These are phyloP conservation scores for Fistularia tabacaria DNA, from an alignment of 2,797 vertebrate species.

Conservation along the genomic window DNA sequence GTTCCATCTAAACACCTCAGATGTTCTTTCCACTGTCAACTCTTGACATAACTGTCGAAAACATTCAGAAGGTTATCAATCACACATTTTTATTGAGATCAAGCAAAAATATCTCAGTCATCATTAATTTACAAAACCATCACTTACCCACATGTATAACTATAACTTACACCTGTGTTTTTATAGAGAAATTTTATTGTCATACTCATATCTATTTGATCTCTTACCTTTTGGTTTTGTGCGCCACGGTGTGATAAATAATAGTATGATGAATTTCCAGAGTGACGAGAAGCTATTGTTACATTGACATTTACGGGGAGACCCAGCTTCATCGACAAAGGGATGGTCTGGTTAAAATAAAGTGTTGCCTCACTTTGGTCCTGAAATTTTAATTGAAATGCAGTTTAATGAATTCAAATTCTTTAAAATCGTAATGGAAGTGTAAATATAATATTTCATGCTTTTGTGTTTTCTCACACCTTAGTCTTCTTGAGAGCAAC, in stretches of 20 bases:
- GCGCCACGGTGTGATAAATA: slow-evolving; percentile 51
- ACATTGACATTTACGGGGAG: slow-evolving; percentile 63
- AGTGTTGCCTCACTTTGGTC: slow-evolving; percentile 58
- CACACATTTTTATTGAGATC: not conserved
- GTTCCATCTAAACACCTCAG: slow-evolving; percentile 49
- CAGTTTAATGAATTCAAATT: not conserved
- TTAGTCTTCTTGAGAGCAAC: slow-evolving; percentile 58
- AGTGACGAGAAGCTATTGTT: slow-evolving; percentile 57
- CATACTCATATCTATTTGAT: not conserved
- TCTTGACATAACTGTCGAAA: slow-evolving; percentile 70
- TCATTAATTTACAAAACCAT: not conserved
- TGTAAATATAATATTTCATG: not conserved
- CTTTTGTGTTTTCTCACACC: slow-evolving; percentile 44
- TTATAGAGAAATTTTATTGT: no score
- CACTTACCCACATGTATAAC: not conserved
- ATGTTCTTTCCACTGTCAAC: slow-evolving; percentile 53
- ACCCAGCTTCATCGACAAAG: slow-evolving; percentile 61
- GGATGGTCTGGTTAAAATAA: slow-evolving; percentile 69
- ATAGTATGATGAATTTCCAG: slow-evolving; percentile 43
- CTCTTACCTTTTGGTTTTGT: slow-evolving; percentile 71
- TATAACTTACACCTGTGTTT: no score
- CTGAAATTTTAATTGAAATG: slow-evolving; percentile 45
- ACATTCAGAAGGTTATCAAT: slow-evolving; percentile 6
- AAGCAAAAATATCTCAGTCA: not conserved
- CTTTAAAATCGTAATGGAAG: not conserved